These are phyloP conservation scores for Suricata suricatta DNA, from an alignment of 2,113 vertebrate genomes.

Conservation along the genomic window DNA sequence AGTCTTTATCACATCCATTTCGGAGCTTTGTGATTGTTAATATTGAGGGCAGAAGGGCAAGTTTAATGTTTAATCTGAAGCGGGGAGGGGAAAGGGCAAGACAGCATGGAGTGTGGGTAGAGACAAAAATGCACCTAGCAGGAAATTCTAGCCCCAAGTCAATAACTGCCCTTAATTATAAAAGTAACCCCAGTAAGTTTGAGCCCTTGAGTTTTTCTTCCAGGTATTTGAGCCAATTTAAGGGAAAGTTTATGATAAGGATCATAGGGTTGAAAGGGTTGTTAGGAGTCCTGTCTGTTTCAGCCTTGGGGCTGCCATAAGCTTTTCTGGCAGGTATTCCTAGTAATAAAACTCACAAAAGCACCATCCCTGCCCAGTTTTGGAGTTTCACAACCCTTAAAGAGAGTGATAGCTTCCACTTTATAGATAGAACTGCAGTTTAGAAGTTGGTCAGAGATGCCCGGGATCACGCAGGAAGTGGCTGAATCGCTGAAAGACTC, in stretches of 20 bases:
- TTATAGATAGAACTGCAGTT: neutral
- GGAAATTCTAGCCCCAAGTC: neutral
- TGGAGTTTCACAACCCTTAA: neutral
- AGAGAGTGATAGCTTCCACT: neutral
- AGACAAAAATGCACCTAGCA: neutral
- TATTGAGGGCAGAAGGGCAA: neutral
- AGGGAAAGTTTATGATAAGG: neutral
- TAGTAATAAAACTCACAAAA: neutral
- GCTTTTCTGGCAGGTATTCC: neutral
- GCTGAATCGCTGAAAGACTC: slow-evolving; percentile 3
- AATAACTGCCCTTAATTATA: neutral
- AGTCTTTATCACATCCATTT: neutral
- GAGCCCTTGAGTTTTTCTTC: slow-evolving; percentile 2
- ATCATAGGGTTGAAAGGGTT: neutral
- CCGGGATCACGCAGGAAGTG: neutral
- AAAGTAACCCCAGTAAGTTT: neutral
- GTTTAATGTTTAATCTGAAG: slow-evolving; percentile 28
- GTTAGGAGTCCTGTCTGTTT: neutral
- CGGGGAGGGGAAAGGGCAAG: neutral
- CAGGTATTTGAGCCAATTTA: neutral
- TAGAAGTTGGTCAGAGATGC: neutral
- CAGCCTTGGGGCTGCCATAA: neutral
- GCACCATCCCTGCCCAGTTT: neutral
- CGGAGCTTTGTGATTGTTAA: slow-evolving; percentile 16
- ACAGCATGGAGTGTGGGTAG: neutral